Percentiles rank a stretch among this genome's conserved stretches.
Evolutionary conservation across 2,797 vertebrate genomes (phyloP).

Genomic region (Ibycter americanus): DNA sequence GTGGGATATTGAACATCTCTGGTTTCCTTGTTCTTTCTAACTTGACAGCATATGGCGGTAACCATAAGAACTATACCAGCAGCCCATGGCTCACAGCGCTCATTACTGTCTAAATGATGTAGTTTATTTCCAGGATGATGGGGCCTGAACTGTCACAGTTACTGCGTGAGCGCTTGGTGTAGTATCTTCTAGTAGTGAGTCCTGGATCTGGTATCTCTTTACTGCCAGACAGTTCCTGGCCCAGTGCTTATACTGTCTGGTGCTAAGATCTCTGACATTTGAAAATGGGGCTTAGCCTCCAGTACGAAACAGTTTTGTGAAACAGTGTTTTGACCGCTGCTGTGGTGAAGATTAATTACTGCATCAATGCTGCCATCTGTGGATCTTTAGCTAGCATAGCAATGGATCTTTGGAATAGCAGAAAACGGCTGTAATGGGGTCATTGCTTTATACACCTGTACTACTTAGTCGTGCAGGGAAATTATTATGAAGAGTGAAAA

Average conservation of each 20-base stretch:
- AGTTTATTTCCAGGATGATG: background rate
- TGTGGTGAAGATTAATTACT: background rate
- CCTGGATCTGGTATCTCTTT: background rate
- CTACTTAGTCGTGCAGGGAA: background rate
- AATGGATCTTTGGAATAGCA: background rate
- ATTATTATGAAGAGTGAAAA: background rate
- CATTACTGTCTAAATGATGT: background rate
- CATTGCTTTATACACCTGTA: background rate
- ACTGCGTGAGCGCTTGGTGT: fast-evolving
- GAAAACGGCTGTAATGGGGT: background rate
- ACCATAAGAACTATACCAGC: background rate
- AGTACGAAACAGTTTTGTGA: background rate
- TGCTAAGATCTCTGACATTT: background rate
- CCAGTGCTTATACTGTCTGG: background rate
- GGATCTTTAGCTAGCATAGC: background rate
- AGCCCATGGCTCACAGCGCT: background rate
- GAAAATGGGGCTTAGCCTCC: background rate
- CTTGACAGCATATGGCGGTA: background rate
- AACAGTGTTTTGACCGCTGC: background rate
- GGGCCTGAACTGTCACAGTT: background rate
- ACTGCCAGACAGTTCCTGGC: background rate
- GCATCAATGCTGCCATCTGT: conserved; percentile 53
- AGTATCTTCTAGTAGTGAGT: background rate
- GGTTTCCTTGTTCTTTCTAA: background rate
- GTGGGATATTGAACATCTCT: background rate